These are phyloP conservation scores for Pterostichus niger DNA, from an alignment of 2,888 invertebrate genomes.

Conservation along the genomic window DNA sequence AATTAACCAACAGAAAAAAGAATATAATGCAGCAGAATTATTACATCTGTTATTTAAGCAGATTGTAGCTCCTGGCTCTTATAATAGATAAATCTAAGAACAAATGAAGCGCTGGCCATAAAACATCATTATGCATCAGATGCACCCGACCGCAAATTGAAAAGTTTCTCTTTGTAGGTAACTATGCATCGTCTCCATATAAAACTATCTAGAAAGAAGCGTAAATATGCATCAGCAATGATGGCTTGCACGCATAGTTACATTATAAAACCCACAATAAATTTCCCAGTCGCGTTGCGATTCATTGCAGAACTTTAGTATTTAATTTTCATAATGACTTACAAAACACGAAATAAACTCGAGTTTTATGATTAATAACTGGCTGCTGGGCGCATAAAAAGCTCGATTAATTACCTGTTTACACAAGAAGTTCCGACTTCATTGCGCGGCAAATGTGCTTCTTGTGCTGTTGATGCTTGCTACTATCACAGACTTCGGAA, in stretches of 20 bases:
- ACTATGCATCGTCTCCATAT: constrained; percentile 13
- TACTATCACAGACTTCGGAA: neutral
- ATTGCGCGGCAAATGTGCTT: constrained; percentile 58
- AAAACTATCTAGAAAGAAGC: constrained; percentile 35
- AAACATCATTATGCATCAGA: constrained; percentile 58
- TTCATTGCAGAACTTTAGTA: constrained; percentile 64
- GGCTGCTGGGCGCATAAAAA: constrained; percentile 64
- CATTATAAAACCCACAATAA: constrained; percentile 48
- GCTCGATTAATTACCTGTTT: constrained; percentile 66
- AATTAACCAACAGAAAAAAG: constrained; percentile 14
- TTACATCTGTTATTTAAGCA: constrained; percentile 43
- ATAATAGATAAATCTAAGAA: constrained; percentile 50
- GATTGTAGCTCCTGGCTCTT: constrained; percentile 27
- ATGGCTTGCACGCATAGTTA: constrained; percentile 26
- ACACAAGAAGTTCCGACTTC: constrained; percentile 63
- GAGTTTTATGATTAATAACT: constrained; percentile 66
- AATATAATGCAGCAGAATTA: constrained; percentile 53
- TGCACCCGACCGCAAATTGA: constrained; percentile 48
- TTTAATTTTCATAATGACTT: constrained; percentile 67
- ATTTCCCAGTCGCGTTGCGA: constrained; percentile 31
- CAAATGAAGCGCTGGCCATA: constrained; percentile 44
- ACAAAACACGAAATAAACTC: constrained; percentile 64
- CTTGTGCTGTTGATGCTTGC: constrained; percentile 27
- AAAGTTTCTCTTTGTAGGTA: constrained; percentile 39
- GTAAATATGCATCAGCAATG: constrained; percentile 56